These are phyloP conservation scores for Psix sp. DNA, from an alignment of 1,140 invertebrate species.

Conservation along the genomic window DNA sequence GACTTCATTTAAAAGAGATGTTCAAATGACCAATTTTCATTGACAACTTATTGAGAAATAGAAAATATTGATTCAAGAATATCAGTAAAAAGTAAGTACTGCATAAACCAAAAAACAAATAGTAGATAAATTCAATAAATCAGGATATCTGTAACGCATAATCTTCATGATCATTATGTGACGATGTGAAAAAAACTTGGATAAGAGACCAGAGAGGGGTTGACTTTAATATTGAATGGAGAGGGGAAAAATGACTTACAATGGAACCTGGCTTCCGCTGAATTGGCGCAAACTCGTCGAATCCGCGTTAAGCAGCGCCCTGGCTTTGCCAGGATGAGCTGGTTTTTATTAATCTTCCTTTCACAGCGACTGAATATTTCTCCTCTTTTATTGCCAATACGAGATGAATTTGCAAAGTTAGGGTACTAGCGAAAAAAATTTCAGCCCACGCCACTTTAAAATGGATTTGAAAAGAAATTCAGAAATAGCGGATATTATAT, in stretches of 20 bases:
- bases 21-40: too few species aligned
- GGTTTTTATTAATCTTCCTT: conserved; percentile 74
- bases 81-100: not conserved
- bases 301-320: conserved; percentile 63
- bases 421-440: too few species aligned
- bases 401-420: conserved; percentile 54
- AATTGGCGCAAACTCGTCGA: conserved; percentile 72
- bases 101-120: conserved; percentile 14
- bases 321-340: conserved; percentile 72
- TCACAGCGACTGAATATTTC: conserved; percentile 36
- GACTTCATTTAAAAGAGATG: too few species aligned
- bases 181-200: conserved; percentile 44
- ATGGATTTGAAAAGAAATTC: too few species aligned
- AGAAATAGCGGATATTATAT: too few species aligned
- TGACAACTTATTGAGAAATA: not conserved
- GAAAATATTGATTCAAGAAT: conserved; percentile 2
- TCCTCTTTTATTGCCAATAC: conserved; percentile 65
- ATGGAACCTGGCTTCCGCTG: conserved; percentile 54
- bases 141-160: conserved; percentile 29
- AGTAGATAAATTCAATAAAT: conserved; percentile 42
- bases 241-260: conserved; percentile 58
- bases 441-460: too few species aligned
- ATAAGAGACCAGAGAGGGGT: conserved; percentile 36
- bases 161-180: conserved; percentile 51
- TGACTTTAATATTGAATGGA: conserved; percentile 57